Evolutionary conservation across 2,888 invertebrate genomes (phyloP), one percentile per base, ranked within the genome.

Genomic region (Tiliacea aurago): DNA sequence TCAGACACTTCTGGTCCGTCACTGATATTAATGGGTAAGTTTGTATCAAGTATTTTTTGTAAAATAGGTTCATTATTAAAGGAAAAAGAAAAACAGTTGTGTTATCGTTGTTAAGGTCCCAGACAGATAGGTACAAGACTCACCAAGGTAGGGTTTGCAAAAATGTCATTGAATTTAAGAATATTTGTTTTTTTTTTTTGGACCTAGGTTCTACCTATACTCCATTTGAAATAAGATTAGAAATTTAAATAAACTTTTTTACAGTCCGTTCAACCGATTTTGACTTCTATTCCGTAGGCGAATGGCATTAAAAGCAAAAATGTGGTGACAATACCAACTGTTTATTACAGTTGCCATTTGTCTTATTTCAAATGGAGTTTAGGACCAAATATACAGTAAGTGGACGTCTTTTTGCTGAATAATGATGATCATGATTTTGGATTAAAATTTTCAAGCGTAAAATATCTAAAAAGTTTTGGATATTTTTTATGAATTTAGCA

Each of bases 21-120:
- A 99, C 99, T 4, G 99, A 99, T 86, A 98, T 99, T 84, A 99
- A 99, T 95, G 99, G 99, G 97, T 98, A 94, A 97, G 97, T 82
- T 20, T 4, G 7, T n/a, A 37, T 13, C 15, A 18, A 47, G 9
- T 33, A 13, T 13, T 20, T 37, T 61, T 15, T 4, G 0, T 41
- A 4, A 9, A 18, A 20, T 10, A 28, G 15, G 1, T 45, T 4
- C 2, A 20, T 18, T 49, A 63, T 2, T 20, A 15, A 37, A 37
- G 11, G 0, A 10, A 45, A 2, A 61, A 20, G 9, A 45, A 4
- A 45, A n/a, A n/a, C 10, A 4, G 2, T 23, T 7, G 4, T 6
- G 1, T 9, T 41, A 9, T 41, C 5, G 41, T 41, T 47, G 0
- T 15, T 73, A n/a, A 9, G 18, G 33, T 53, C 11, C 4, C 11